phyloP scores from a whole-genome alignment of 2,888 invertebrate species.

The Drosophila atripex region DNA sequence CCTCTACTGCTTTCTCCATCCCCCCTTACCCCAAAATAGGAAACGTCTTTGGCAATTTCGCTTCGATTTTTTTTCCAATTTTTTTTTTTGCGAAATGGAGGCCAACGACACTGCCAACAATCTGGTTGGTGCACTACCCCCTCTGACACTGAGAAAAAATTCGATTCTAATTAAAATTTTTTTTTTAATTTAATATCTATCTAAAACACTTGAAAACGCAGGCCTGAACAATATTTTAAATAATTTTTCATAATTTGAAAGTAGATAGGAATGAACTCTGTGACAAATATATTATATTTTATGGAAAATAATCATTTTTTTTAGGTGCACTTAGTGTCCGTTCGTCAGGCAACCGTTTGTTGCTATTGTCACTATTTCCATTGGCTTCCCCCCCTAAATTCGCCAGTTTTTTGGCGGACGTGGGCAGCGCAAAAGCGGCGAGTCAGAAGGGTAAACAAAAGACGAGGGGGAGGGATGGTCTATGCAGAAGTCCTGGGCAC shows the following conservation, averaged over 20 bases:
- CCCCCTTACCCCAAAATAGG: constrained; percentile 11
- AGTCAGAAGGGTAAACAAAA: not conserved
- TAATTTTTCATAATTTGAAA: no score
- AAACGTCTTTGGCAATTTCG: constrained; percentile 67
- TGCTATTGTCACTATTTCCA: constrained; percentile 47
- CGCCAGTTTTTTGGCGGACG: constrained; percentile 12
- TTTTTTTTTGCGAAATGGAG: constrained; percentile 42
- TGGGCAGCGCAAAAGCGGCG: constrained; percentile 13
- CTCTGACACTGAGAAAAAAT: not conserved
- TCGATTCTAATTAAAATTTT: no score
- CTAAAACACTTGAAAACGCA: no score
- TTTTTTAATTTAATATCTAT: no score
- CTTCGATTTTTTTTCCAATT: constrained; percentile 51
- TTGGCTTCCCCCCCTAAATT: not conserved
- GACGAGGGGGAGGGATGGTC: not conserved
- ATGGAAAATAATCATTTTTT: not conserved
- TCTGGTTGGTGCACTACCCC: constrained; percentile 2
- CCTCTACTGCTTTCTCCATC: not conserved
- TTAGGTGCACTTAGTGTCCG: constrained; percentile 22
- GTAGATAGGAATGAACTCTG: not conserved
- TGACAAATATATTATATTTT: not conserved
- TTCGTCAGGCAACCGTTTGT: constrained; percentile 33
- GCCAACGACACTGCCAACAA: constrained; percentile 54
- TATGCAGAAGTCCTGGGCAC: constrained; percentile 18
- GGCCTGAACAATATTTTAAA: no score